phyloP scores from a whole-genome alignment of 2,797 vertebrate genomes.

The Gymnothorax javanicus region DNA sequence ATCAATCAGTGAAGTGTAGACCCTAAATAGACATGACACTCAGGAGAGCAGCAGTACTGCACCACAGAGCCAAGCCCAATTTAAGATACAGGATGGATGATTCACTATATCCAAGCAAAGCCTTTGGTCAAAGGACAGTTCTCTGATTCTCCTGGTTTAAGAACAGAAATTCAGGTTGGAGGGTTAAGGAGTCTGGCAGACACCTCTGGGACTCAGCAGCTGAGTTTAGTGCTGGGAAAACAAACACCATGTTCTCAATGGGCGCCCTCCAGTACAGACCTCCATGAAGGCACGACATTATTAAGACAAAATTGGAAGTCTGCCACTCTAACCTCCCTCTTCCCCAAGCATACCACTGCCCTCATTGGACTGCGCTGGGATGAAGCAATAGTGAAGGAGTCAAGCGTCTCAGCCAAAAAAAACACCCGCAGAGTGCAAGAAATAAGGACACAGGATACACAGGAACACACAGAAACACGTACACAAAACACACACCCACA shows the following conservation, averaged over 20 bases:
- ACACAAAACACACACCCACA: neutral
- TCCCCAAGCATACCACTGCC: neutral
- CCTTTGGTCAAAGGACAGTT: slow-evolving; percentile 22
- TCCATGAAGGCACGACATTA: slow-evolving; percentile 8
- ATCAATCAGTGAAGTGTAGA: slow-evolving; percentile 29
- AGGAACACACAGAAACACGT: neutral
- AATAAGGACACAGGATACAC: neutral
- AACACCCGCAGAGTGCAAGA: neutral
- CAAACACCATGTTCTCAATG: slow-evolving; percentile 6
- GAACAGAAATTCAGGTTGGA: neutral
- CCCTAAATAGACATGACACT: slow-evolving; percentile 28
- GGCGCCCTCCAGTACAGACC: slow-evolving; percentile 14
- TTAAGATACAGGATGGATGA: slow-evolving; percentile 23
- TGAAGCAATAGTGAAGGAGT: neutral
- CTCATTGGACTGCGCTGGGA: neutral
- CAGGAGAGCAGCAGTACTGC: slow-evolving; percentile 8
- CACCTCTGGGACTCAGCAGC: neutral
- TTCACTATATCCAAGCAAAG: slow-evolving; percentile 24
- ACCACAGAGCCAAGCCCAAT: slow-evolving; percentile 23
- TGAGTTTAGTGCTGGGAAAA: neutral
- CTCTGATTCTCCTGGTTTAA: neutral
- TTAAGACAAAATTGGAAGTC: slow-evolving; percentile 14
- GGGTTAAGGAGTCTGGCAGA: neutral
- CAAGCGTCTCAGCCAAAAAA: neutral
- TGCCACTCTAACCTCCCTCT: neutral